Evolutionary conservation across 1,140 invertebrate genomes (phyloP), one percentile per base, ranked within the genome.

Genomic region (Battus philenor): DNA sequence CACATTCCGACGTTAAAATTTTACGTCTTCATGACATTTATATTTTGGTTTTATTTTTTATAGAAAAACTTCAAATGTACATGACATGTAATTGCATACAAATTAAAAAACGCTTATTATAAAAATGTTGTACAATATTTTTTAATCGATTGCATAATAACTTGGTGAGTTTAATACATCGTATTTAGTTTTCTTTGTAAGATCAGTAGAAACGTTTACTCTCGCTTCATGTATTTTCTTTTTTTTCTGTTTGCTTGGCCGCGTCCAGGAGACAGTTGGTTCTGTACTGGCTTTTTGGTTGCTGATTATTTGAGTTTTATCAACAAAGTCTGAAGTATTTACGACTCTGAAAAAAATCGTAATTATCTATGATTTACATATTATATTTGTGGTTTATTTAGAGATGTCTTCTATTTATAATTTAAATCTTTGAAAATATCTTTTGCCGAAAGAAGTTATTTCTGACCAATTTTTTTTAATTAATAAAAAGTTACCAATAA

Each of bases 201-300:
- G 44, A 36, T 33, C 34, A 12, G 31, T 32, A 0, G 47, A 22
- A 29, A 36, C 24, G 36, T 36, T 47, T 34, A 17, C 9, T 16
- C 54, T 58, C 26, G 50, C 47, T 30, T 54, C 29, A 27, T 63
- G 41, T 5, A 18, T 36, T 44, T 51, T 63, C 36, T 47, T 52
- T 27, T 52, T 52, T 29, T 50, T 62, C 1, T 57, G 22, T 29
- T 36, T 50, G 6, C 9, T n/a, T 1, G 55, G 64, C 17, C 68
- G 34, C 0, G 54, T 67, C 62, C 64, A 70, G n/a, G 62, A 58
- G 13, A 69, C 31, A 1, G 67, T 54, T 22, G 57, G 26, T 41
- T 72, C 71, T 2, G 63, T 66, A n/a, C 51, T 20, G 4, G 47
- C 29, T 18, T 18, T 47, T 9, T 33, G 20, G 11, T 4, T 38